Percentiles rank a stretch among this genome's conserved stretches.
Evolutionary conservation across 2,113 vertebrate genomes (phyloP).

Genomic region (Peromyscus maniculatus): DNA sequence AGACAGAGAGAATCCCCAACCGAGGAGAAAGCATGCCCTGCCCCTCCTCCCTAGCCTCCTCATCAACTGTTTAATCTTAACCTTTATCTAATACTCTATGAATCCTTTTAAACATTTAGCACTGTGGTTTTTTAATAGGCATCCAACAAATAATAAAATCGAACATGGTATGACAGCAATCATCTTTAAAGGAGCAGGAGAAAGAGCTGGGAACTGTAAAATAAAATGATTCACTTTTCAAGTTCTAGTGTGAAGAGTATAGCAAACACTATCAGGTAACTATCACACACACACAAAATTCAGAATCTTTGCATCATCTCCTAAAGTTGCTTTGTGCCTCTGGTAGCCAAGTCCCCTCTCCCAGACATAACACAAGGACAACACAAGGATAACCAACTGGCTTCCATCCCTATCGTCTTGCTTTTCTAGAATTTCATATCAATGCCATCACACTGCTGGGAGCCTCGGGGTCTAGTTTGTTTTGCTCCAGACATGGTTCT

Average conservation of each 20-base stretch:
- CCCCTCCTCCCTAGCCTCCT: too few relatives aligned
- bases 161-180: not conserved
- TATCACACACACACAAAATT: not conserved
- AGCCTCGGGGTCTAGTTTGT: not conserved
- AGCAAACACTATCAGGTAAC: not conserved
- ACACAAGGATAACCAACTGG: not conserved
- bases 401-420: not conserved
- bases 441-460: not conserved
- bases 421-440: constrained; percentile 27
- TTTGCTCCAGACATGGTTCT: not conserved
- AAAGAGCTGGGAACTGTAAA: constrained; percentile 14
- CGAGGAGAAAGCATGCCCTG: not conserved
- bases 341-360: not conserved
- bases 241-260: not conserved
- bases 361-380: not conserved
- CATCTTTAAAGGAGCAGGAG: not conserved
- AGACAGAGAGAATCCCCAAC: constrained; percentile 26
- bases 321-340: not conserved
- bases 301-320: not conserved
- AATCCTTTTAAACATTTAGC: constrained; percentile 27
- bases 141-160: not conserved
- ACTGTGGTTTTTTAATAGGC: not conserved
- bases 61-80: not conserved
- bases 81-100: not conserved
- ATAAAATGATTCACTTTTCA: constrained; percentile 30